Base-by-base conservation (phyloP, 2,888 invertebrate species). In the Eupithecia vulgata region DNA sequence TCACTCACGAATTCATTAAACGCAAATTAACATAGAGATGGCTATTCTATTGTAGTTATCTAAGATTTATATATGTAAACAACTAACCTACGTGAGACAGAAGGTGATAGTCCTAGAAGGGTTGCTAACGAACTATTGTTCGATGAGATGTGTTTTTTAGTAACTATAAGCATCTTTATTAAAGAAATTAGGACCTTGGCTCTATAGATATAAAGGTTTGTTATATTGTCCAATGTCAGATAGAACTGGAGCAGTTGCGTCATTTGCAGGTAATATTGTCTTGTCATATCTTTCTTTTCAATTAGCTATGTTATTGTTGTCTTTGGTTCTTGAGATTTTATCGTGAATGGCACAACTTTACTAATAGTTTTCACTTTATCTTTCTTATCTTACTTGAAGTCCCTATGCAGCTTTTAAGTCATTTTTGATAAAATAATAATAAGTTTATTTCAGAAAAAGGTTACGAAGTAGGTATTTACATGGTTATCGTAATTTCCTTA, bases 1-100 rank as follows among this genome's bases (percentile, higher is more conserved):
- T 57, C 57, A 59, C 83, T 87, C 86, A 89, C 85, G 85, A 90
- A 91, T 78, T 91, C 90, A 90, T 93, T 91, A 91, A 93, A 92
- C 91, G 90, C 90, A 90, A 92, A 93, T 94, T 94, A 94, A 92
- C 92, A 93, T 94, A 92, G 88, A 90, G 89, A 88, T 86, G 88
- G 87, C 86, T 87, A 87, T 79, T 77, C 84, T 76, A 86, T 91
- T 91, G 89, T 91, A 83, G 82, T 85, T 85, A 81, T 81, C 82
- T 86, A 84, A 92, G 92, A 93, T 93, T 93, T 93, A 93, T 92
- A 86, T 89, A 88, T 89, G 90, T 93, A 92, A 92, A 93, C 93
- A 93, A 81, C 81, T 73, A 72, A 71, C 21, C 35, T 64, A 57
- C 85, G 87, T 87, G 89, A 89, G 91, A 91, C 86, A 85, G 78